Evolutionary conservation across 2,113 vertebrate genomes (phyloP).

Genomic region (Camelus dromedarius): DNA sequence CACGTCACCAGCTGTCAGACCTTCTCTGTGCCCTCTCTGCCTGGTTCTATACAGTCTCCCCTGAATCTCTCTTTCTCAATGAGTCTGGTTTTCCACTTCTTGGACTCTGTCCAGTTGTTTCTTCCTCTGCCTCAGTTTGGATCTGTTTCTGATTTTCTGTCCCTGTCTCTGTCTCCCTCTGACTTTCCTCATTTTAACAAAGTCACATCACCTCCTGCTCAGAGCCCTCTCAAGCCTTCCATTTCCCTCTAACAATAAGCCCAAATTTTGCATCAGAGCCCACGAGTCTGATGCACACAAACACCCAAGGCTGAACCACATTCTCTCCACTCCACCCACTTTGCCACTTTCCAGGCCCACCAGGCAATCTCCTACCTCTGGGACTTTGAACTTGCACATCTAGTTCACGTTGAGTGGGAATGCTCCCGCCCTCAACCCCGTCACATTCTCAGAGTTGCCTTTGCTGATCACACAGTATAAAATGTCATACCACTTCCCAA

Average conservation of each 20-base stretch:
- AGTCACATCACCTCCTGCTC: neutral
- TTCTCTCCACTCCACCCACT: neutral
- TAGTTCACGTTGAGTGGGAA: neutral
- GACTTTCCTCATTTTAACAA: neutral
- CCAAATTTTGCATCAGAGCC: neutral
- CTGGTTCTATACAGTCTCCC: neutral
- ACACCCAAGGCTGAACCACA: neutral
- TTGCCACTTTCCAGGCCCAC: neutral
- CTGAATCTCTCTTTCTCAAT: neutral
- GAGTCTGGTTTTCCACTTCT: neutral
- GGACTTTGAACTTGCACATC: neutral
- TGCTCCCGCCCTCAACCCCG: neutral
- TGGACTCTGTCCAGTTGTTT: neutral
- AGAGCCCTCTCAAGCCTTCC: neutral
- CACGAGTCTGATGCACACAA: neutral
- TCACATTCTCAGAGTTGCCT: neutral
- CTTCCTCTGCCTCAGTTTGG: neutral
- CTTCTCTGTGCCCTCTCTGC: neutral
- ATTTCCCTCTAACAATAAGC: neutral
- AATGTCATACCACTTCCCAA: slow-evolving; percentile 35
- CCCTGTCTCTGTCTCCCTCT: neutral
- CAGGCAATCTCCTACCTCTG: neutral
- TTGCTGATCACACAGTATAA: neutral
- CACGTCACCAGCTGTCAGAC: neutral
- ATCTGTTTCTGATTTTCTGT: neutral